Conservation (phyloP, 1,140 invertebrate genomes). For the Apis cerana region DNA sequence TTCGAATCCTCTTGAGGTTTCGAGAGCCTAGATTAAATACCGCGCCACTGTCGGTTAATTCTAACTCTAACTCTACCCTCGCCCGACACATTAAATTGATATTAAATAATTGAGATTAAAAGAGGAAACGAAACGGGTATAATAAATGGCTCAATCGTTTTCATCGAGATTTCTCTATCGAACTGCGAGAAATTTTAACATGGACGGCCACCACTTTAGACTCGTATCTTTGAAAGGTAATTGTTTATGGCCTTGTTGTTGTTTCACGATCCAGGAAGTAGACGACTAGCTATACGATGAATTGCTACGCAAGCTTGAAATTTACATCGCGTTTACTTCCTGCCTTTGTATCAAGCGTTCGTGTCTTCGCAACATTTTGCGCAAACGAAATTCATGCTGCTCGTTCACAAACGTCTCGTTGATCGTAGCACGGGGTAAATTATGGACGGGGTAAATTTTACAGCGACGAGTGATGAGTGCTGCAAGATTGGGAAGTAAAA, state of each 20-base stretch:
- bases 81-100: too few relatives aligned
- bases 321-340: neutral
- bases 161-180: too few relatives aligned
- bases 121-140: too few relatives aligned
- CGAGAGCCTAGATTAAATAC: too few relatives aligned
- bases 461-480: too few relatives aligned
- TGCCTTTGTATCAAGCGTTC: neutral
- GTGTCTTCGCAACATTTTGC: conserved; percentile 5
- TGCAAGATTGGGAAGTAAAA: too few relatives aligned
- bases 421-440: neutral
- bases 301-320: conserved; percentile 5
- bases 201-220: neutral
- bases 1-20: too few relatives aligned
- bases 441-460: neutral
- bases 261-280: conserved; percentile 8
- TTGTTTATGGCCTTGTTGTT: neutral
- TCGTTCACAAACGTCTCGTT: neutral
- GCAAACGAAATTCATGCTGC: neutral
- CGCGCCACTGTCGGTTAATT: too few relatives aligned
- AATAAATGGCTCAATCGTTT: too few relatives aligned
- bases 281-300: neutral
- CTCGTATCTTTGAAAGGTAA: neutral
- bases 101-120: too few relatives aligned
- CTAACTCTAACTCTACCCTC: too few relatives aligned
- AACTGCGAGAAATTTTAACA: too few relatives aligned